Base-by-base conservation (phyloP, 2,888 invertebrate species). In the Athalia rosae region DNA sequence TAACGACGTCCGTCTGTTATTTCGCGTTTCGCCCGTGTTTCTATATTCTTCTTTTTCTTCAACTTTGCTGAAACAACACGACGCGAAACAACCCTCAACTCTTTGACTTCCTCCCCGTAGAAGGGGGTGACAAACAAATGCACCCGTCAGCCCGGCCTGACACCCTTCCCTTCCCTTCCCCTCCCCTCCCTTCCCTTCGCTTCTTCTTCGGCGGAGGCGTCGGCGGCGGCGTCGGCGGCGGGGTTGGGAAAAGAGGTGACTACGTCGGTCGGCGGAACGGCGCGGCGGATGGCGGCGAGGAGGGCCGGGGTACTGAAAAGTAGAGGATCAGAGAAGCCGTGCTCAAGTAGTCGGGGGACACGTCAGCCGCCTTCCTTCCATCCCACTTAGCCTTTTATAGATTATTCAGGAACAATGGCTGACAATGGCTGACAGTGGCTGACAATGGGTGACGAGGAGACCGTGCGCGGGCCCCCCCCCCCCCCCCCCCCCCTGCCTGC, bases 301-400 rank as follows among this genome's bases (percentile, higher is more conserved):
- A 76, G 80, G 77, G 77, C 78, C 76, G 76, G 59, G 80, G 81
- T 85, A 85, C 85, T 87, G 86, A 85, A 86, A 87, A 85, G 86
- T 84, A 83, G 85, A 87, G 87, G 87, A 85, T 87, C 84, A 85
- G 84, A 84, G 86, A 84, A 87, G 85, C 85, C 88, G 89, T 89
- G 89, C 88, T 89, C 89, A 89, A 89, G 89, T 89, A 88, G 89
- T 88, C 88, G 87, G 86, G 89, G 87, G 87, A 87, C 87, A 86
- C 85, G 87, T 86, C 87, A 85, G 86, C 85, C 85, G 81, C 82
- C 84, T 83, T 86, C 85, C 87, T 85, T 87, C 86, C 86, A 87
- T 85, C 86, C 86, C 86, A 87, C 88, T 87, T 86, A 86, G 87
- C 86, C 87, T 88, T 88, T 88, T 88, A 88, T 88, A 88, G 88